Percentiles rank a stretch among this genome's conserved stretches.
These are phyloP conservation scores for Laticauda colubrina DNA, from an alignment of 2,113 vertebrate genomes.

Conservation along the genomic window DNA sequence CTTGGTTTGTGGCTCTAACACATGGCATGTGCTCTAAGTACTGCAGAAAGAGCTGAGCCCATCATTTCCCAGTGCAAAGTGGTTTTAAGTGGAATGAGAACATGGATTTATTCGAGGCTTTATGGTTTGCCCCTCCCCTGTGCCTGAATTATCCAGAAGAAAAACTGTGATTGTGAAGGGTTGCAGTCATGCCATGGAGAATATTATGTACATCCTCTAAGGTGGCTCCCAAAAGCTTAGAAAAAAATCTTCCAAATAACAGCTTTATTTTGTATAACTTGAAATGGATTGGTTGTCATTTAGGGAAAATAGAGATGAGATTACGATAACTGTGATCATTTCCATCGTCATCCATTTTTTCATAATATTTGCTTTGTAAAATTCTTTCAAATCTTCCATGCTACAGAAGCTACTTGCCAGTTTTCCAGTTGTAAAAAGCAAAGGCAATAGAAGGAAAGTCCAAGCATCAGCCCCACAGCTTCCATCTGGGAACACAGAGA, in stretches of 20 bases:
- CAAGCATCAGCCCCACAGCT: conserved; percentile 5
- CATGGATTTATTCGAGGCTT: neutral
- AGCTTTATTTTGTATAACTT: neutral
- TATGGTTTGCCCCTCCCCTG: neutral
- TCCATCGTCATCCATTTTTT: neutral
- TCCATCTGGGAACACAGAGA: neutral
- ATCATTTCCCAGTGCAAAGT: neutral
- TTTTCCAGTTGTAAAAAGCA: neutral
- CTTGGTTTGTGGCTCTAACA: conserved; percentile 24
- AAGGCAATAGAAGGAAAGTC: neutral
- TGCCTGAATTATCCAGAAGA: neutral
- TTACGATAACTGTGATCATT: neutral
- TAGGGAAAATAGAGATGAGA: neutral
- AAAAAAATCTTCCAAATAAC: neutral
- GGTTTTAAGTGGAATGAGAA: neutral
- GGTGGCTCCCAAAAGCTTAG: neutral
- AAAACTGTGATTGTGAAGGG: neutral
- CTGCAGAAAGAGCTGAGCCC: neutral
- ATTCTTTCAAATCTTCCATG: neutral
- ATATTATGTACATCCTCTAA: neutral
- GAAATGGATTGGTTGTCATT: neutral
- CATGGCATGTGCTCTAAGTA: conserved; percentile 2
- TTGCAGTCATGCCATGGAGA: neutral
- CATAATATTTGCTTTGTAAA: neutral
- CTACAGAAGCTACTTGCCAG: neutral